Conservation (phyloP, 2,888 invertebrate species). For the Thereva nobilitata region DNA sequence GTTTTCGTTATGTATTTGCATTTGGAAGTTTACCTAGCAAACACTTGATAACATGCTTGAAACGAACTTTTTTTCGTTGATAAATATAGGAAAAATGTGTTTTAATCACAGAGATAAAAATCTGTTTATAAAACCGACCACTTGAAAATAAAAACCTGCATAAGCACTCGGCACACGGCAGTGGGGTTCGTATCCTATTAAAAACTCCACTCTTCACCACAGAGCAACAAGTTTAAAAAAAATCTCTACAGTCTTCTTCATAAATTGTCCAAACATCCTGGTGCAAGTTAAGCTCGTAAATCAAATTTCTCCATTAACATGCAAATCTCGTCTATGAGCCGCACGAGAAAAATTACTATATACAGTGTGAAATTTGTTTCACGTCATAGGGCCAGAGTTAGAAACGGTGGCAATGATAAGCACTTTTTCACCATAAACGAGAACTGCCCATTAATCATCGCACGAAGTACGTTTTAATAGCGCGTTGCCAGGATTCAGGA, state of each 20-base stretch:
- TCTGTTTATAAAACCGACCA: no score
- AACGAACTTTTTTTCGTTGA: no score
- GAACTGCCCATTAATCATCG: slow-evolving; percentile 39
- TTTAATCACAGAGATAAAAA: no score
- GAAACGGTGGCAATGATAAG: slow-evolving; percentile 29
- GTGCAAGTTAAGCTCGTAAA: slow-evolving; percentile 21
- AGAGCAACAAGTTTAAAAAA: slow-evolving; percentile 25
- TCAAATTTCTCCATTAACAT: slow-evolving; percentile 34
- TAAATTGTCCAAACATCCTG: slow-evolving; percentile 20
- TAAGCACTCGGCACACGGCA: no score
- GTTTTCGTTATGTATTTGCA: no score
- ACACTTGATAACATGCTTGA: no score
- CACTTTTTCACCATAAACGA: slow-evolving; percentile 30
- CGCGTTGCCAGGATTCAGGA: slow-evolving; percentile 14
- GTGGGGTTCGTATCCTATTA: no score
- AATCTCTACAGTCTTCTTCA: not conserved
- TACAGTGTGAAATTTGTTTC: slow-evolving; percentile 31
- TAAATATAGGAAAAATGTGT: no score
- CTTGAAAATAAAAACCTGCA: no score
- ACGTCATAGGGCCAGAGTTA: slow-evolving; percentile 30
- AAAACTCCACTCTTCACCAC: no score
- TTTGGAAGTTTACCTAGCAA: no score
- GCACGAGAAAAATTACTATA: slow-evolving; percentile 30
- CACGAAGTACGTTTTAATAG: slow-evolving; percentile 40
- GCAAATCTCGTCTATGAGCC: slow-evolving; percentile 29